Percentiles rank a stretch among this genome's conserved stretches.
These are phyloP conservation scores for Palythoa grandiflora DNA, from an alignment of 92 coral and sea anemone species.

Conservation along the genomic window DNA sequence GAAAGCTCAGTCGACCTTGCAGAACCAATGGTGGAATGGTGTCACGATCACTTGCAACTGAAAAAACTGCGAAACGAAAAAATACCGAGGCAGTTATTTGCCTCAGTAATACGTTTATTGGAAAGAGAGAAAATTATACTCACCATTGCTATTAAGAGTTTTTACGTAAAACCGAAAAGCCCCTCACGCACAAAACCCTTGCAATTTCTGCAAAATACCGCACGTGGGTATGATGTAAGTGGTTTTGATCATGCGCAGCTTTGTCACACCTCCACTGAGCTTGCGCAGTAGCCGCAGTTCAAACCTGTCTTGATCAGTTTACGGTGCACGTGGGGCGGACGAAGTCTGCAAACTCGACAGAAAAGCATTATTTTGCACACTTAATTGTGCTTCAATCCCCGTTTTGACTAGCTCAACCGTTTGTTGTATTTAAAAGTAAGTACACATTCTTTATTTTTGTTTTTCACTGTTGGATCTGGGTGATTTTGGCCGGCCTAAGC, in stretches of 20 bases:
- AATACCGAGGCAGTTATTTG: background rate
- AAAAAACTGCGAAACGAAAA: background rate
- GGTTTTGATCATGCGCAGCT: conserved; percentile 35
- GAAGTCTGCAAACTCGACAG: conserved; percentile 39
- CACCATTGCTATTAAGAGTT: conserved; percentile 26
- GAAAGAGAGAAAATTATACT: background rate
- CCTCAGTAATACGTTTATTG: background rate
- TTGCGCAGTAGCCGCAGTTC: conserved; percentile 14
- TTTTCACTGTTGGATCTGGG: background rate
- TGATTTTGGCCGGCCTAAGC: background rate
- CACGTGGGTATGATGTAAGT: conserved; percentile 47
- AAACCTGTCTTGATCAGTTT: conserved; percentile 28
- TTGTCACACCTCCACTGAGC: conserved; percentile 31
- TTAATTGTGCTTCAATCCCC: conserved; percentile 25
- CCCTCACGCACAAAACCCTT: background rate
- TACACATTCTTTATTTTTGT: background rate
- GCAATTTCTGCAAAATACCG: background rate
- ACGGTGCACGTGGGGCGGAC: conserved; percentile 43
- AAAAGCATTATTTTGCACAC: conserved; percentile 44
- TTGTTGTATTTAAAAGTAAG: conserved; percentile 11
- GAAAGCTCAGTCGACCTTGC: background rate
- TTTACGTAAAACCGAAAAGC: background rate
- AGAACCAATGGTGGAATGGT: background rate
- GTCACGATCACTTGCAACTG: background rate
- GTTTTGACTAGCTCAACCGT: background rate